Percentiles rank a stretch among this genome's conserved stretches.
phyloP scores from a whole-genome alignment of 2,888 invertebrate species.

The Trachelus tabidus region DNA sequence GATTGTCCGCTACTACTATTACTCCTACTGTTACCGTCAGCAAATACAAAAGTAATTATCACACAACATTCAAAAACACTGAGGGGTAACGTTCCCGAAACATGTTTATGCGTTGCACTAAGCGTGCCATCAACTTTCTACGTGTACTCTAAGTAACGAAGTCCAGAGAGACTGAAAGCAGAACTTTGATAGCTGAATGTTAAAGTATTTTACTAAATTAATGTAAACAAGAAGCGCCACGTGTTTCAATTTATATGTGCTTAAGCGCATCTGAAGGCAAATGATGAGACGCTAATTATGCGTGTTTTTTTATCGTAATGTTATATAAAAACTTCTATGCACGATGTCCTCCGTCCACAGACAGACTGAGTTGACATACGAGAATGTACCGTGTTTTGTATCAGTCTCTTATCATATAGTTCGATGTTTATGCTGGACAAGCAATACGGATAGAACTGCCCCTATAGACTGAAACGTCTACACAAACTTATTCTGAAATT shows the following conservation, averaged over 20 bases:
- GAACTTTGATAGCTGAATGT: too few relatives aligned
- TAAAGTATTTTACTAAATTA: too few relatives aligned
- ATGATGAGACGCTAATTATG: background rate
- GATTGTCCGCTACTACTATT: background rate
- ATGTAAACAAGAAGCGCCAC: background rate
- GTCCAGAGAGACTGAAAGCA: background rate
- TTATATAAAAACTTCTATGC: conserved; percentile 27
- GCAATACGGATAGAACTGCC: background rate
- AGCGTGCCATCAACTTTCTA: background rate
- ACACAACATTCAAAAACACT: background rate
- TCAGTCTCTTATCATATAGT: conserved; percentile 38
- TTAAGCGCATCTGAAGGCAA: background rate
- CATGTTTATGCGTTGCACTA: background rate
- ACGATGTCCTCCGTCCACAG: conserved; percentile 36
- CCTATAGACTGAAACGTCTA: background rate
- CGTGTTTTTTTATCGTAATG: background rate
- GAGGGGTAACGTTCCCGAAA: background rate
- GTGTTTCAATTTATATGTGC: background rate
- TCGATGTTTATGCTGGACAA: background rate
- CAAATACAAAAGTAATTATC: background rate
- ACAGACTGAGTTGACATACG: conserved; percentile 40
- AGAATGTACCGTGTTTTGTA: conserved; percentile 33
- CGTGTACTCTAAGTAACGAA: background rate
- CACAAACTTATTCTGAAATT: background rate
- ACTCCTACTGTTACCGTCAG: background rate